These are phyloP conservation scores for Epinephelus malabaricus DNA, from an alignment of 2,797 vertebrate genomes.

Conservation along the genomic window DNA sequence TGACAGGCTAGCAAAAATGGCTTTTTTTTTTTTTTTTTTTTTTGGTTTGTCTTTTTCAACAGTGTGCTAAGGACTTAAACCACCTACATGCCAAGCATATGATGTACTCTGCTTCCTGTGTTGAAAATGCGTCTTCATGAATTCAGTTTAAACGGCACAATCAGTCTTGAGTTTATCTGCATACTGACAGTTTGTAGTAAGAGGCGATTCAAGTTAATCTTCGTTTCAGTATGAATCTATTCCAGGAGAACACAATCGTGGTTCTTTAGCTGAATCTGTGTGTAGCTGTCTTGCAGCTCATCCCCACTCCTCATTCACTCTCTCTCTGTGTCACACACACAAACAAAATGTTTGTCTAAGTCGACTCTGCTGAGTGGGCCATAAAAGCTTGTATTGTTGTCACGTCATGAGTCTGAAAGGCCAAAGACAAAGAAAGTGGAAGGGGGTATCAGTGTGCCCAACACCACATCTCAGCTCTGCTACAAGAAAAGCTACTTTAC, in stretches of 20 bases:
- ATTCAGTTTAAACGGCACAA: not conserved
- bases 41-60: not conserved
- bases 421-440: constrained; percentile 54
- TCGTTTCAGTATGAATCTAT: not conserved
- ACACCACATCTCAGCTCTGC: constrained; percentile 43
- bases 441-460: constrained; percentile 43
- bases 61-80: not conserved
- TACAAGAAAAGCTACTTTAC: constrained; percentile 56
- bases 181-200: not conserved
- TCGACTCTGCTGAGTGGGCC: constrained; percentile 45
- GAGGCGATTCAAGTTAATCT: constrained; percentile 8
- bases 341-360: constrained; percentile 61
- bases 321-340: constrained; percentile 25
- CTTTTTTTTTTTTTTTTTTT: not conserved
- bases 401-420: constrained; percentile 53
- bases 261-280: constrained; percentile 26
- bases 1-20: not conserved
- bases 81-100: not conserved
- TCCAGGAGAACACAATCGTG: constrained; percentile 13
- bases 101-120: not conserved
- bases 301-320: constrained; percentile 44
- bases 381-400: constrained; percentile 62
- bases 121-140: not conserved
- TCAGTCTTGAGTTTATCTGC: not conserved
- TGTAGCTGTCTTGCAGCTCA: constrained; percentile 26